Evolutionary conservation across 1,140 invertebrate genomes (phyloP).

Genomic region (Drosophila eugracilis): DNA sequence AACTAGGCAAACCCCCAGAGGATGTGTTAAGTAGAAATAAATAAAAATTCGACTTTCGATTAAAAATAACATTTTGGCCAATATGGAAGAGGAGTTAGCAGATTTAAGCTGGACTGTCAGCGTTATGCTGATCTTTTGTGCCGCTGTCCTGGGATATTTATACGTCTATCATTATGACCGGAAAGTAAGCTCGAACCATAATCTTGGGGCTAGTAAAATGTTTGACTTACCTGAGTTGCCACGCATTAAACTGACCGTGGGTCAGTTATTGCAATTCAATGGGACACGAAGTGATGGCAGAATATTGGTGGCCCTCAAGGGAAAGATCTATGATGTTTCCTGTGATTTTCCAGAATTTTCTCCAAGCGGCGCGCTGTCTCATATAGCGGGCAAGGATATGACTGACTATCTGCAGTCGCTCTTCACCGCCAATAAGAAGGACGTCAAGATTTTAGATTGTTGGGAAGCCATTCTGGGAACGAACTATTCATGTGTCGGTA

Average conservation of each 20-base stretch:
- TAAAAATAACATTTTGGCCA: not conserved
- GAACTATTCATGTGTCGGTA: slow-evolving; percentile 48
- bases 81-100: slow-evolving; percentile 7
- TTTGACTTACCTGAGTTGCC: slow-evolving; percentile 19
- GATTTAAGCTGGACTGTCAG: not conserved
- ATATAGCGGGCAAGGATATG: slow-evolving; percentile 53
- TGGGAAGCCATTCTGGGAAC: slow-evolving; percentile 37
- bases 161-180: not conserved
- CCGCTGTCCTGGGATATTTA: slow-evolving; percentile 2
- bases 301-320: slow-evolving; percentile 48
- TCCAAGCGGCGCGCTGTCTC: slow-evolving; percentile 7
- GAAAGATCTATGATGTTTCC: slow-evolving; percentile 56
- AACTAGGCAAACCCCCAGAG: no score
- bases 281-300: slow-evolving; percentile 53
- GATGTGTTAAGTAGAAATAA: no score
- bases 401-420: slow-evolving; percentile 32
- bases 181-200: no score
- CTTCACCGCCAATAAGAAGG: not conserved
- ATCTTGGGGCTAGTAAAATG: no score
- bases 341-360: slow-evolving; percentile 22
- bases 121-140: not conserved
- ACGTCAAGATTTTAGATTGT: slow-evolving; percentile 26
- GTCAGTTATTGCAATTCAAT: slow-evolving; percentile 27
- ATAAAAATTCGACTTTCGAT: slow-evolving; percentile 2
- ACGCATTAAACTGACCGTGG: slow-evolving; percentile 8